phyloP scores from a whole-genome alignment of 2,888 invertebrate species.

The Alcis repandata region DNA sequence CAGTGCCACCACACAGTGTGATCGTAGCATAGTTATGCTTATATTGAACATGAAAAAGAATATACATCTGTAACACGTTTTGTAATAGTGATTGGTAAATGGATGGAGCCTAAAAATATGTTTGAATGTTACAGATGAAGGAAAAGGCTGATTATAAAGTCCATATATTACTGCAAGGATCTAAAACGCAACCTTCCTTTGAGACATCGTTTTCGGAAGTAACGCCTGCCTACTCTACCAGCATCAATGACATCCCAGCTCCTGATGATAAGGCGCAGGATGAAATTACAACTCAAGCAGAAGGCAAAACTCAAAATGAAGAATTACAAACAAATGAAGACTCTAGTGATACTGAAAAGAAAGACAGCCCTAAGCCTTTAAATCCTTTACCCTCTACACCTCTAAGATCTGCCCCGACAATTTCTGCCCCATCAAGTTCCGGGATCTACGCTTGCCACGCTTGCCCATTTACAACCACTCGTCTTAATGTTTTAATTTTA shows the following conservation, averaged over 20 bases:
- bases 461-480: constrained; percentile 88
- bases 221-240: constrained; percentile 63
- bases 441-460: constrained; percentile 87
- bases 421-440: constrained; percentile 64
- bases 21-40: too few species aligned
- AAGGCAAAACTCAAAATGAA: constrained; percentile 23
- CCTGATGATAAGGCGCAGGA: constrained; percentile 52
- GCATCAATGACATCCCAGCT: constrained; percentile 56
- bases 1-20: too few species aligned
- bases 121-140: constrained; percentile 66
- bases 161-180: constrained; percentile 87
- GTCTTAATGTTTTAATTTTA: constrained; percentile 91
- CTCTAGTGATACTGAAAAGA: constrained; percentile 33
- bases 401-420: constrained; percentile 37
- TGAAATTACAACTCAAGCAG: constrained; percentile 37
- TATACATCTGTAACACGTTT: too few species aligned
- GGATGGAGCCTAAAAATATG: background rate
- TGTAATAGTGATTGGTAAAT: background rate
- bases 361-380: constrained; percentile 24
- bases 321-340: constrained; percentile 26
- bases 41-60: too few species aligned
- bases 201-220: constrained; percentile 49
- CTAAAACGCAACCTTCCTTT: constrained; percentile 57
- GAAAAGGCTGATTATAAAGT: constrained; percentile 87
- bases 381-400: constrained; percentile 27